These are phyloP conservation scores for Nomada goodeniana DNA, from an alignment of 2,888 invertebrate species.

Conservation along the genomic window DNA sequence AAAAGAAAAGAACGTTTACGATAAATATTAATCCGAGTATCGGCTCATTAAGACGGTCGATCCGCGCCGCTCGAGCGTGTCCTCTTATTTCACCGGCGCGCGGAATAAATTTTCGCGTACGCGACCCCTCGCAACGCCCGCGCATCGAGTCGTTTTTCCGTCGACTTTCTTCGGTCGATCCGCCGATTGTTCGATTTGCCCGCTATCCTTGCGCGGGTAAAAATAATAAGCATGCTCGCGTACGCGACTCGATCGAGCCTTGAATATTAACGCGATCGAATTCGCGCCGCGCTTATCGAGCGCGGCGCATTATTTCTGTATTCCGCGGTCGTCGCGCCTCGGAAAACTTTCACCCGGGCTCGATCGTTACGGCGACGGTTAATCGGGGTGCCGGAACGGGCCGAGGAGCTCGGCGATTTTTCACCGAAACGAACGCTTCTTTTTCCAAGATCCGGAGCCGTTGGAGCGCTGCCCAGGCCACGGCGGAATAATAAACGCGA, in stretches of 20 bases:
- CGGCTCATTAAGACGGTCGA: conserved; percentile 51
- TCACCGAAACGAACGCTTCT: not conserved
- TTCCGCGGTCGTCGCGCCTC: not conserved
- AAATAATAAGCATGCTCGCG: conserved; percentile 32
- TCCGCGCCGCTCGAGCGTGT: conserved; percentile 27
- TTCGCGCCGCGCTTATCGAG: not conserved
- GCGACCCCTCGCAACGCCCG: too few species aligned
- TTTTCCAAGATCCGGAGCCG: conserved; percentile 42
- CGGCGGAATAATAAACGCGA: conserved; percentile 61
- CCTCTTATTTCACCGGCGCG: conserved; percentile 11
- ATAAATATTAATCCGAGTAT: conserved; percentile 49
- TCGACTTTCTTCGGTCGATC: too few species aligned
- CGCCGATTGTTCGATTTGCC: conserved; percentile 21
- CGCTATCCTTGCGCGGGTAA: conserved; percentile 26
- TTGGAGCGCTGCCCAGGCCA: conserved; percentile 53
- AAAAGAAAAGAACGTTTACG: conserved; percentile 31
- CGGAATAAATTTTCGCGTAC: conserved; percentile 31
- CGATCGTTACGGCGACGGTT: not conserved
- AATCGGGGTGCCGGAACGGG: not conserved
- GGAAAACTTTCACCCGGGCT: conserved; percentile 1
- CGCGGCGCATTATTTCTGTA: too few species aligned
- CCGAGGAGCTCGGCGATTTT: not conserved
- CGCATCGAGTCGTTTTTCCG: too few species aligned
- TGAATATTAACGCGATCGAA: conserved; percentile 23
- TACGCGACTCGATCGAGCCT: conserved; percentile 6